Percentiles rank a stretch among this genome's conserved stretches.
Evolutionary conservation across 2,888 invertebrate species (phyloP).

Genomic region (Drosophila picticornis): DNA sequence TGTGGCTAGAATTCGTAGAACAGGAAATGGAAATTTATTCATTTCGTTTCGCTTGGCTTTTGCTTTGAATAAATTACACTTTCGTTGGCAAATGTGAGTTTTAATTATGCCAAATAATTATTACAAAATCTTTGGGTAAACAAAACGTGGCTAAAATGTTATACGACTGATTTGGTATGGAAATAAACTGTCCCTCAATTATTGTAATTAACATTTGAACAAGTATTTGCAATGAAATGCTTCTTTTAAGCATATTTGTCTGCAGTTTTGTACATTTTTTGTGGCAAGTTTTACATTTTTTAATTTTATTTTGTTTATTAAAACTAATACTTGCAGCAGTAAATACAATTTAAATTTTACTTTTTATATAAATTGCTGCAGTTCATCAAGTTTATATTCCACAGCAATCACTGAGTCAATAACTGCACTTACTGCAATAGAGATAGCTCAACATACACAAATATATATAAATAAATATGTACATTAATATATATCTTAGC

Average conservation of each 20-base stretch:
- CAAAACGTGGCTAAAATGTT: background rate
- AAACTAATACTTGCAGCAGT: background rate
- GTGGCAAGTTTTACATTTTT: background rate
- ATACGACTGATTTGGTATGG: background rate
- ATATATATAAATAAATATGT: background rate
- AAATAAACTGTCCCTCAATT: background rate
- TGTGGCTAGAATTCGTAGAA: conserved; percentile 25
- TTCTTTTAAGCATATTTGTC: background rate
- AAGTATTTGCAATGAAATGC: background rate
- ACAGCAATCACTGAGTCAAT: background rate
- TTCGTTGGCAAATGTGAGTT: conserved; percentile 13
- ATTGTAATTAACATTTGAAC: background rate
- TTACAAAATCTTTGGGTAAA: background rate
- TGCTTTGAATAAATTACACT: conserved; percentile 43
- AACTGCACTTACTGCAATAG: background rate
- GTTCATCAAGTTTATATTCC: background rate
- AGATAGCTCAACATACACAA: background rate
- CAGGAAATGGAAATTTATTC: conserved; percentile 43
- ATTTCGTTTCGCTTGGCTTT: conserved; percentile 22
- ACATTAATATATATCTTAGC: background rate
- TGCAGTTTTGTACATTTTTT: background rate
- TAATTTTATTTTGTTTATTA: background rate
- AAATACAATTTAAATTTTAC: background rate
- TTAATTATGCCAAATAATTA: conserved; percentile 19
- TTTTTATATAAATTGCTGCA: background rate